phyloP scores from a whole-genome alignment of 2,888 invertebrate species.

The Axea sp. region DNA sequence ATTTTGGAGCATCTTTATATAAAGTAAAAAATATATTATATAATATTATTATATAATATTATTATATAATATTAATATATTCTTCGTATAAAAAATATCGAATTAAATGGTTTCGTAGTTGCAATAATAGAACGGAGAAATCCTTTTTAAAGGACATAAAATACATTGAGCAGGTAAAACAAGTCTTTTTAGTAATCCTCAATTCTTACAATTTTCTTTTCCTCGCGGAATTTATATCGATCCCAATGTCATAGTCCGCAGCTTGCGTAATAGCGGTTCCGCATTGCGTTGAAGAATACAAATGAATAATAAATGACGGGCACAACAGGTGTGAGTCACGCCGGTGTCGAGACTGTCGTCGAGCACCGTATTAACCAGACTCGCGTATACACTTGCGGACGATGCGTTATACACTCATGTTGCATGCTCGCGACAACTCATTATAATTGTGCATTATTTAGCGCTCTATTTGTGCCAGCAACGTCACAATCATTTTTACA shows the following conservation, averaged over 20 bases:
- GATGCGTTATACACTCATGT: constrained; percentile 1
- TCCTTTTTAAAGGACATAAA: too few species aligned
- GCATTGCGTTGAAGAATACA: constrained; percentile 47
- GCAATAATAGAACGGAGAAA: too few species aligned
- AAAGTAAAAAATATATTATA: too few species aligned
- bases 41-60: too few species aligned
- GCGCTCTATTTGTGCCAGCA: constrained; percentile 12
- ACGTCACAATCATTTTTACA: constrained; percentile 24
- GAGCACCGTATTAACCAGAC: constrained; percentile 36
- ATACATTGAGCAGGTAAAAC: too few species aligned
- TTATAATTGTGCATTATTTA: constrained; percentile 47
- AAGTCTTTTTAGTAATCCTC: too few species aligned
- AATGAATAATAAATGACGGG: constrained; percentile 58
- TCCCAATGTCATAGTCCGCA: constrained; percentile 42
- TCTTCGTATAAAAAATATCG: too few species aligned
- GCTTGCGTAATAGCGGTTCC: constrained; percentile 52
- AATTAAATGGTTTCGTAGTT: too few species aligned
- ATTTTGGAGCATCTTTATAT: too few species aligned
- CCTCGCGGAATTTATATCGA: constrained; percentile 19
- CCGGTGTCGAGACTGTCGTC: constrained; percentile 44
- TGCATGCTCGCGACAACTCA: constrained; percentile 29
- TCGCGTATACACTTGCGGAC: constrained; percentile 5
- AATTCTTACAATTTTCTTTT: too few species aligned
- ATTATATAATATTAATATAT: too few species aligned
- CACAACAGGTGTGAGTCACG: constrained; percentile 60